Conservation (phyloP, 2,888 invertebrate species). For the Scelioninae gen. 1 region DNA sequence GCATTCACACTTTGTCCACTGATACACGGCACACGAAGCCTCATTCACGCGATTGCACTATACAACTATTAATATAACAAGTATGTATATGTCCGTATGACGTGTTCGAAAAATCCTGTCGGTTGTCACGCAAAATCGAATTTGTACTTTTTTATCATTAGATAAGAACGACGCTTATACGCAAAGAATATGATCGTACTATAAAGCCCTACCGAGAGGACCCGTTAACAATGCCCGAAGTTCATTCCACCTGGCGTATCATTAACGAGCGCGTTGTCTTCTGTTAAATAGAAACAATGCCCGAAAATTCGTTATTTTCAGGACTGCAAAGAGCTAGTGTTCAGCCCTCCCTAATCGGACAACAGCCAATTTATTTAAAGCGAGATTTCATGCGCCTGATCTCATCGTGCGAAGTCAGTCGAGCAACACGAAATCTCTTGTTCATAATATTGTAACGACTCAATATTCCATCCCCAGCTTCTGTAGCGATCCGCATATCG, state of each 20-base stretch:
- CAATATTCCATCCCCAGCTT: conserved; percentile 78
- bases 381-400: conserved; percentile 43
- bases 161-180: conserved; percentile 77
- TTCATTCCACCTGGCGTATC: conserved; percentile 63
- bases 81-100: conserved; percentile 79
- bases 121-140: conserved; percentile 81
- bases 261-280: conserved; percentile 72
- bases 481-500: conserved; percentile 74
- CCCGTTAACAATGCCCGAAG: conserved; percentile 67
- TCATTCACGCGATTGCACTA: conserved; percentile 83
- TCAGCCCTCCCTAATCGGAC: conserved; percentile 83
- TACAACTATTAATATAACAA: conserved; percentile 82
- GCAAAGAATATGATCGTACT: conserved; percentile 77
- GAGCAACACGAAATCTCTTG: conserved; percentile 68
- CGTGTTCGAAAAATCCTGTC: conserved; percentile 80
- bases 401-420: conserved; percentile 52
- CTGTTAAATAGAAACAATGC: conserved; percentile 81
- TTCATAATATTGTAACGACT: conserved; percentile 81
- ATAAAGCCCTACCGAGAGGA: conserved; percentile 78
- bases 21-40: conserved; percentile 79
- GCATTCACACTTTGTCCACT: conserved; percentile 83
- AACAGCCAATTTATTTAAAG: conserved; percentile 58
- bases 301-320: conserved; percentile 77
- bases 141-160: conserved; percentile 81
- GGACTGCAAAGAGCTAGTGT: conserved; percentile 79